phyloP scores from a whole-genome alignment of 2,888 invertebrate genomes.

The Gastracanthus pulcherrimus region DNA sequence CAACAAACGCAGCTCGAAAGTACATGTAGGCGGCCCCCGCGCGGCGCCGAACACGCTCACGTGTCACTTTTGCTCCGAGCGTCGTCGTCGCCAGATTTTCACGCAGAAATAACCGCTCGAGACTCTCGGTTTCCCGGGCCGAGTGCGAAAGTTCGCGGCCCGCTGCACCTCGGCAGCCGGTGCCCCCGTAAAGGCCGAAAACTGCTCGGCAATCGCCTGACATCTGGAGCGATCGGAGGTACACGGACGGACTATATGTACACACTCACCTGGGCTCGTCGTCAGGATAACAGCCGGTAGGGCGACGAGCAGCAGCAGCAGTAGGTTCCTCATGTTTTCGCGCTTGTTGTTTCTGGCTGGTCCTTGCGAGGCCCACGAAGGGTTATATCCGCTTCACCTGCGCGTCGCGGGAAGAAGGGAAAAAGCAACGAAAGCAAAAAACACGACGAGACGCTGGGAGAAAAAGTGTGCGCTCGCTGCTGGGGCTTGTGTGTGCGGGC shows the following conservation, averaged over 20 bases:
- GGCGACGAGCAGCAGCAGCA: conserved; percentile 83
- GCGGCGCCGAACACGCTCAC: conserved; percentile 43
- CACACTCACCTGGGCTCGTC: conserved; percentile 83
- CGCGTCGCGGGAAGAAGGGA: not conserved
- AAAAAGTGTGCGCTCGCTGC: no score
- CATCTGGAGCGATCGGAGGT: conserved; percentile 44
- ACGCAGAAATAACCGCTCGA: conserved; percentile 5
- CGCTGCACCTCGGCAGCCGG: no score
- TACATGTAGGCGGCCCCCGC: no score
- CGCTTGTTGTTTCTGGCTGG: not conserved
- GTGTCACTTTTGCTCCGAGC: conserved; percentile 51
- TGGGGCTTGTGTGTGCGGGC: not conserved
- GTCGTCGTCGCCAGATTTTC: not conserved
- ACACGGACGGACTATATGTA: no score
- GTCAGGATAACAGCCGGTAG: conserved; percentile 86
- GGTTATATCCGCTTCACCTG: not conserved
- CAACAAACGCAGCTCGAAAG: conserved; percentile 2
- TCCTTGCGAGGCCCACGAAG: not conserved
- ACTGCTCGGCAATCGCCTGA: conserved; percentile 18
- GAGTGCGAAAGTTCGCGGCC: not conserved
- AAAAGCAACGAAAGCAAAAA: not conserved
- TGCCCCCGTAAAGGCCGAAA: no score
- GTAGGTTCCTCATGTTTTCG: conserved; percentile 84
- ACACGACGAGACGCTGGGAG: no score
- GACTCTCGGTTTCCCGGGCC: not conserved